These are phyloP conservation scores for Calycopis cecrops DNA, from an alignment of 1,140 invertebrate genomes.

Conservation along the genomic window DNA sequence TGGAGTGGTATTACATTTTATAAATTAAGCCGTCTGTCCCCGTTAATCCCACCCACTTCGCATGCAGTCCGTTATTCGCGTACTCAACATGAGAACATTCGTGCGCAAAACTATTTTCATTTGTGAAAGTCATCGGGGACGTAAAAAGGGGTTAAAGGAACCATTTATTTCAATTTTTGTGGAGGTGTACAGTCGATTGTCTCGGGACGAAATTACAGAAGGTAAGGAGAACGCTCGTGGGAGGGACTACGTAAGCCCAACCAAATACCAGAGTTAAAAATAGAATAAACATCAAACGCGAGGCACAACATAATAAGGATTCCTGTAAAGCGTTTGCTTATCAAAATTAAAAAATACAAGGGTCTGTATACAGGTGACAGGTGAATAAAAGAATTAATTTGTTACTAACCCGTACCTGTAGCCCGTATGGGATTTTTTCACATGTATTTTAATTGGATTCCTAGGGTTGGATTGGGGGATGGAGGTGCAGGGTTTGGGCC, in stretches of 20 bases:
- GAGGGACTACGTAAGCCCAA: neutral
- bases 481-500: slow-evolving; percentile 46
- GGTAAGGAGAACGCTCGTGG: neutral
- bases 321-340: slow-evolving; percentile 10
- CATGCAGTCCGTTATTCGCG: neutral
- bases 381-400: slow-evolving; percentile 49
- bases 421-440: slow-evolving; percentile 54
- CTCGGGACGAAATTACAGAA: neutral
- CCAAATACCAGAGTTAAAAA: slow-evolving; percentile 5
- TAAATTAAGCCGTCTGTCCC: slow-evolving; percentile 43
- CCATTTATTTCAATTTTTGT: neutral
- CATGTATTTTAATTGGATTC: slow-evolving; percentile 27
- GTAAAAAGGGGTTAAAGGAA: slow-evolving; percentile 3
- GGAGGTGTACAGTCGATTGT: neutral
- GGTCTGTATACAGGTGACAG: slow-evolving; percentile 44
- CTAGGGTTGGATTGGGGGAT: slow-evolving; percentile 42
- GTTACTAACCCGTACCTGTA: slow-evolving; percentile 31
- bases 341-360: slow-evolving; percentile 27
- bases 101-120: slow-evolving; percentile 9
- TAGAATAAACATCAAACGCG: slow-evolving; percentile 2
- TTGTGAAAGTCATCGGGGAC: slow-evolving; percentile 5
- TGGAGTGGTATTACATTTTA: slow-evolving; percentile 63
- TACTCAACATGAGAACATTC: neutral
- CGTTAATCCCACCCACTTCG: slow-evolving; percentile 2
- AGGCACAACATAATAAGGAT: neutral